Conservation (phyloP, 2,113 vertebrate species). For the Himantopus leucocephalus region DNA sequence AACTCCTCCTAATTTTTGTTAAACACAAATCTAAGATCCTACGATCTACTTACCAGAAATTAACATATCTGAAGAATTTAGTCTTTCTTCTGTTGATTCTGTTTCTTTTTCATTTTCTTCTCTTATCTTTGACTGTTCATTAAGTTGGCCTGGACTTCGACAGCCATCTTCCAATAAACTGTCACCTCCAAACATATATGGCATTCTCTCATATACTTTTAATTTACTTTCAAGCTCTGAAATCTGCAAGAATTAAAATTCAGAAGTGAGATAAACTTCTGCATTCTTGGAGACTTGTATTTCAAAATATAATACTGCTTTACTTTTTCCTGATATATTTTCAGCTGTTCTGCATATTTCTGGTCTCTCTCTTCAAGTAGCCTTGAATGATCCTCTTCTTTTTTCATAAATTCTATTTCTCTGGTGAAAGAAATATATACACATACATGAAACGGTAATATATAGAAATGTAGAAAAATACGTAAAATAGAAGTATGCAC, state of each 20-base stretch:
- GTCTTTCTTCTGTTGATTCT: conserved; percentile 46
- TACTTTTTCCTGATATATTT: conserved; percentile 81
- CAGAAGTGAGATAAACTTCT: background rate
- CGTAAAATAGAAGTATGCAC: background rate
- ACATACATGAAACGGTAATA: background rate
- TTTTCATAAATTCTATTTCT: conserved; percentile 88
- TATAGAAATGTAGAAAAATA: background rate
- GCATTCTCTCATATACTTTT: conserved; percentile 44
- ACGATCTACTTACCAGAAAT: conserved; percentile 19
- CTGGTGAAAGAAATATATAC: conserved; percentile 62
- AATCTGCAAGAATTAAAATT: conserved; percentile 72
- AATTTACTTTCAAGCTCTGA: conserved; percentile 76
- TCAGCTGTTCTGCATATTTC: conserved; percentile 79
- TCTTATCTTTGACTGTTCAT: background rate
- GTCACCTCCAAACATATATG: conserved; percentile 12
- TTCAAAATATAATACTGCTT: conserved; percentile 21
- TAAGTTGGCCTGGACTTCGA: background rate
- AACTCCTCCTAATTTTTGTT: background rate
- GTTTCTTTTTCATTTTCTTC: conserved; percentile 46
- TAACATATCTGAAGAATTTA: conserved; percentile 68
- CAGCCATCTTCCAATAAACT: conserved; percentile 1
- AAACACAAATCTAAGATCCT: background rate
- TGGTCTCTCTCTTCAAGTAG: conserved; percentile 83
- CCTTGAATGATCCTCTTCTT: conserved; percentile 84
- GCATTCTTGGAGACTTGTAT: background rate